These are phyloP conservation scores for Macrocentrus cingulum DNA, from an alignment of 1,140 invertebrate species.

Conservation along the genomic window DNA sequence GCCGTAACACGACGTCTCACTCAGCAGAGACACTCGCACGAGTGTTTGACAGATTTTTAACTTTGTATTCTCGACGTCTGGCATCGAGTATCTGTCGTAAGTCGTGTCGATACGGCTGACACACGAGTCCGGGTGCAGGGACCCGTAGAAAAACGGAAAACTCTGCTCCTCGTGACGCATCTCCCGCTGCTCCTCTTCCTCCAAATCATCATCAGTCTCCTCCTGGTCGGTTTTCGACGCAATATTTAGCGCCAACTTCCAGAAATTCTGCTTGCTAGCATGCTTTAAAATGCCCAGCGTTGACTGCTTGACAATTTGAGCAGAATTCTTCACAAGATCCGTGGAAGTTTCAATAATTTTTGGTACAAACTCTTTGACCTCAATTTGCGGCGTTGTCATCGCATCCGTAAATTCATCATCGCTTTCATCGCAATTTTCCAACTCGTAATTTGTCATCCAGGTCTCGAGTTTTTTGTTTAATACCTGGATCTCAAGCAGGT, in stretches of 20 bases:
- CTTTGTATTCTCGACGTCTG: conserved; percentile 42
- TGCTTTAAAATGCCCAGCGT: conserved; percentile 51
- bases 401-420: conserved; percentile 49
- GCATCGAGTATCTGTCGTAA: conserved; percentile 49
- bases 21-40: conserved; percentile 51
- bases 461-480: conserved; percentile 46
- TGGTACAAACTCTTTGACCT: conserved; percentile 52
- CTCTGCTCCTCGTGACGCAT: conserved; percentile 40
- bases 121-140: conserved; percentile 39
- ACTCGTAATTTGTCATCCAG: conserved; percentile 39
- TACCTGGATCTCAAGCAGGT: conserved; percentile 51
- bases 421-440: conserved; percentile 34
- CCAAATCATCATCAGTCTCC: conserved; percentile 27
- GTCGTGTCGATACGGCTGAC: conserved; percentile 46
- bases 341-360: conserved; percentile 54
- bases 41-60: conserved; percentile 53
- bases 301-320: conserved; percentile 49
- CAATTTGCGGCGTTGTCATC: conserved; percentile 42
- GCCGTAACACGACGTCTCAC: conserved; percentile 51
- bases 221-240: conserved; percentile 32
- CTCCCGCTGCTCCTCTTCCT: conserved; percentile 28
- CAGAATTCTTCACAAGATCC: conserved; percentile 51
- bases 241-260: conserved; percentile 49
- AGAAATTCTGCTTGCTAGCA: conserved; percentile 47
- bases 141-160: conserved; percentile 55